A percentile compares a stretch with the other conserved stretches of the same genome.
These are phyloP conservation scores for Uromys caudimaculatus DNA, from an alignment of 2,797 vertebrate genomes.

Conservation along the genomic window DNA sequence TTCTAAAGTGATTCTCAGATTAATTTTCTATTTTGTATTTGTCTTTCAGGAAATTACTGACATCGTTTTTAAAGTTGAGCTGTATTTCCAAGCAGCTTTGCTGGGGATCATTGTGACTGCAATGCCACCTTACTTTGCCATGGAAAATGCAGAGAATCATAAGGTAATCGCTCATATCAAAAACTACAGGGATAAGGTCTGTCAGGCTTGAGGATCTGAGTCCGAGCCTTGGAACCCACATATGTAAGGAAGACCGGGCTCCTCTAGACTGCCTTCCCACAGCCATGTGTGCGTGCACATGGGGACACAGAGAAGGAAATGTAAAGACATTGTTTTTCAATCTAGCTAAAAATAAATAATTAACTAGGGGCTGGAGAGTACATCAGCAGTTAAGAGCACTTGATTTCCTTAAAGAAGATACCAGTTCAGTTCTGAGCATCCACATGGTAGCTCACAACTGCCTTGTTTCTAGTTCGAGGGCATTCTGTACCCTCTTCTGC, in stretches of 20 bases:
- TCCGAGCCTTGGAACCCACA: background rate
- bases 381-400: background rate
- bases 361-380: background rate
- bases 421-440: background rate
- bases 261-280: background rate
- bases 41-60: slow-evolving; percentile 87
- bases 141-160: slow-evolving; percentile 95
- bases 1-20: background rate
- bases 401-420: background rate
- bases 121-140: slow-evolving; percentile 96
- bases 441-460: background rate
- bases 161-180: slow-evolving; percentile 86
- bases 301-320: background rate
- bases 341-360: background rate
- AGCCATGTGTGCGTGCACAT: background rate
- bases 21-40: slow-evolving; percentile 49
- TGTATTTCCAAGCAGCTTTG: slow-evolving; percentile 88
- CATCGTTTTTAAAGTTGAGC: slow-evolving; percentile 87
- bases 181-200: background rate
- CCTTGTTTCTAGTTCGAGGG: background rate
- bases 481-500: background rate
- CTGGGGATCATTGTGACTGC: slow-evolving; percentile 91
- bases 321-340: background rate
- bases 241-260: background rate
- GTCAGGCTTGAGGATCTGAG: too few relatives aligned